Conservation (phyloP, 2,888 invertebrate genomes). For the Monoplex corrugatus region DNA sequence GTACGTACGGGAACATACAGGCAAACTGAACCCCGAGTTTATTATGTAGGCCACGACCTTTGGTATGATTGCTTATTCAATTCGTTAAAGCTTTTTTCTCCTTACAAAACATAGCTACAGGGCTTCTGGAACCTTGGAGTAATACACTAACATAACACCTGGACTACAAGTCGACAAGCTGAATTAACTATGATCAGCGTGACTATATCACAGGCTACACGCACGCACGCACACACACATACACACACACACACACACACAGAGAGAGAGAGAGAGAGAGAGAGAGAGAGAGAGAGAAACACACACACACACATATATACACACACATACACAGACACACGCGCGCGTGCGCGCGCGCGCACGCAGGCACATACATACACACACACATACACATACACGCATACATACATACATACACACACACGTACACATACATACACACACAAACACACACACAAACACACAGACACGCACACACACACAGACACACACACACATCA, state of each 20-base stretch:
- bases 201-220: not conserved
- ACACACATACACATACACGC: not conserved
- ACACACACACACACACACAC: not conserved
- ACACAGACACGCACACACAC: not conserved
- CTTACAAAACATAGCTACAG: too few species aligned
- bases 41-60: too few species aligned
- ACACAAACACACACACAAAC: not conserved
- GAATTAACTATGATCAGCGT: too few species aligned
- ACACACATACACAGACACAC: not conserved
- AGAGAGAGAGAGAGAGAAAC: not conserved
- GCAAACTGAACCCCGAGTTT: too few species aligned
- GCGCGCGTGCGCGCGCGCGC: too few species aligned
- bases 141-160: too few species aligned
- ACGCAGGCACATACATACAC: not conserved
- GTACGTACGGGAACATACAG: not conserved
- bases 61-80: too few species aligned
- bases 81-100: too few species aligned
- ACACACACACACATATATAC: not conserved
- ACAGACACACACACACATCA: constrained; percentile 4
- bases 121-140: too few species aligned
- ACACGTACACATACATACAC: not conserved
- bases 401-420: not conserved
- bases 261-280: constrained; percentile 10
- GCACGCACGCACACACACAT: not conserved
- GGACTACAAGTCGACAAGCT: too few species aligned